Conservation (phyloP, 2,888 invertebrate species). For the Drosophila paranaensis region DNA sequence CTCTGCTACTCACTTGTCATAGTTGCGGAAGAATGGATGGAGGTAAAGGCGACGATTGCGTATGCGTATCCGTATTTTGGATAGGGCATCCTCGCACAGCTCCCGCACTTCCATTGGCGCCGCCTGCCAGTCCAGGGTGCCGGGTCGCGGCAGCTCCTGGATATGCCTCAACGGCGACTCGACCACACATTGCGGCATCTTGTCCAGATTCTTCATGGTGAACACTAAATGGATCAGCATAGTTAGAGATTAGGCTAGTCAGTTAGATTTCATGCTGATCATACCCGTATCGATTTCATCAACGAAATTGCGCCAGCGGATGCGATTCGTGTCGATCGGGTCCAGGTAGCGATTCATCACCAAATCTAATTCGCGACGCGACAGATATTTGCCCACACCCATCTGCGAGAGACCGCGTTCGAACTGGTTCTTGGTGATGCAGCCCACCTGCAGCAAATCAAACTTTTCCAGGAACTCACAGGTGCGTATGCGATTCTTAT, state of each 20-base stretch:
- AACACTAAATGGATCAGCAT: conserved; percentile 85
- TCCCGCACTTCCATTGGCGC: conserved; percentile 84
- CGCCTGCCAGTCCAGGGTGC: conserved; percentile 85
- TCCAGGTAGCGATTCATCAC: conserved; percentile 89
- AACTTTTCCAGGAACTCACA: conserved; percentile 90
- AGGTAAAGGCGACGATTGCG: conserved; percentile 88
- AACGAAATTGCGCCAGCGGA: conserved; percentile 91
- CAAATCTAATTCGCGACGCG: conserved; percentile 87
- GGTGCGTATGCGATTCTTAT: conserved; percentile 88
- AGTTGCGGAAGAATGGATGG: conserved; percentile 89
- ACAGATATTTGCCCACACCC: conserved; percentile 88
- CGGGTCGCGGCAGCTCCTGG: conserved; percentile 85
- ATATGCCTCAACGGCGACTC: conserved; percentile 87
- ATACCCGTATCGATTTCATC: conserved; percentile 91
- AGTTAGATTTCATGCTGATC: not conserved
- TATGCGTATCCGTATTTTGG: conserved; percentile 88
- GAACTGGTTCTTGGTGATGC: conserved; percentile 89
- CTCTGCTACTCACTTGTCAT: conserved; percentile 87
- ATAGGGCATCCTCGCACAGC: conserved; percentile 87
- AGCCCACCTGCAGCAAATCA: conserved; percentile 89
- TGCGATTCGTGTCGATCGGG: conserved; percentile 88
- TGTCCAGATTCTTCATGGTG: conserved; percentile 88
- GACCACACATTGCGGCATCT: conserved; percentile 87
- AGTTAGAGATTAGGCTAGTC: not conserved
- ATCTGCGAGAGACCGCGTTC: conserved; percentile 89